Conservation (phyloP, 2,888 invertebrate genomes). For the Drosophila anceps region DNA sequence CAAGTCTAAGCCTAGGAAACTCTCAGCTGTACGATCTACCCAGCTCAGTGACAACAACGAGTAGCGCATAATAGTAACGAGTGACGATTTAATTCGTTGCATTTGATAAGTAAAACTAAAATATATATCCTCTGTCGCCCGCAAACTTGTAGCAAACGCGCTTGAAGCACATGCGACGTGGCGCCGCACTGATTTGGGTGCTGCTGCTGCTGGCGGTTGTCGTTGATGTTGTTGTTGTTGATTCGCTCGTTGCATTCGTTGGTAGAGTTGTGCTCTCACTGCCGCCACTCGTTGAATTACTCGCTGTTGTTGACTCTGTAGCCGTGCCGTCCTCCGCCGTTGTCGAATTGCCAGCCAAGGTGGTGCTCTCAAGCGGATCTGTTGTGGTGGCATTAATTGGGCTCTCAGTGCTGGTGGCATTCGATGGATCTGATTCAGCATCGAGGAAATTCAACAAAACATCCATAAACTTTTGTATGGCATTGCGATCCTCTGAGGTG, state of each 20-base stretch:
- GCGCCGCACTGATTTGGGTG: conserved; percentile 2
- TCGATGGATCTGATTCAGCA: conserved; percentile 30
- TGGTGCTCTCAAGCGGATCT: conserved; percentile 37
- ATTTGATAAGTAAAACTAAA: conserved; percentile 14
- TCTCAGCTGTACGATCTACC: not conserved
- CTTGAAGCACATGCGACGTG: conserved; percentile 67
- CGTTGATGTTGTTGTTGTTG: conserved; percentile 8
- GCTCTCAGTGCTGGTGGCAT: conserved; percentile 8
- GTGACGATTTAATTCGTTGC: conserved; percentile 7
- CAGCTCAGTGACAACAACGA: not conserved
- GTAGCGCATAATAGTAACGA: not conserved
- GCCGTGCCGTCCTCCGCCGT: conserved; percentile 4
- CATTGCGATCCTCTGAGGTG: conserved; percentile 57
- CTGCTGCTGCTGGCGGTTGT: not conserved
- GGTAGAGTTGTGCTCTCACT: conserved; percentile 16
- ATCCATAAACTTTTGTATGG: conserved; percentile 60
- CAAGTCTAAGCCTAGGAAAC: not conserved
- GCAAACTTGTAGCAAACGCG: conserved; percentile 68
- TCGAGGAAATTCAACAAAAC: conserved; percentile 63
- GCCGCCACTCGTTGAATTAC: conserved; percentile 20
- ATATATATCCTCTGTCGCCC: conserved; percentile 65
- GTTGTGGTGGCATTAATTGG: not conserved
- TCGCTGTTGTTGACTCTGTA: conserved; percentile 13
- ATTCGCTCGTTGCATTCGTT: conserved; percentile 7
- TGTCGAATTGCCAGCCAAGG: conserved; percentile 16